Conservation (phyloP, 1,140 invertebrate species). For the Heliconius hermathena region DNA sequence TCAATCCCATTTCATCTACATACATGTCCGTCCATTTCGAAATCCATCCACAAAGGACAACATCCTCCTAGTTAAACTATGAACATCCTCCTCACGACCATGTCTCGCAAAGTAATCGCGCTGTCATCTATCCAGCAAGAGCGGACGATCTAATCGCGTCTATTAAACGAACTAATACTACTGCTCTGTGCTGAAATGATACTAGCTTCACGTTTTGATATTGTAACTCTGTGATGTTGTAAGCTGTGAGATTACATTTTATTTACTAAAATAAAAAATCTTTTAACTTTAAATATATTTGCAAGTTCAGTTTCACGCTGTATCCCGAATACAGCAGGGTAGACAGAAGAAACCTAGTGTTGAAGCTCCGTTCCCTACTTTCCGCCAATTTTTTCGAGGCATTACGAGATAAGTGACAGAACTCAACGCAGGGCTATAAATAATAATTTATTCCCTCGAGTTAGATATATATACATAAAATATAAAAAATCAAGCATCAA, state of each 20-base stretch:
- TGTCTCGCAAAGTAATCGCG: neutral
- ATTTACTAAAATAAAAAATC: too few relatives aligned
- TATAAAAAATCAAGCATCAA: too few relatives aligned
- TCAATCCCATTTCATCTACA: slow-evolving; percentile 1
- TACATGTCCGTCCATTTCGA: neutral
- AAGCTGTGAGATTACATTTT: neutral
- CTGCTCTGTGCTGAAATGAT: neutral
- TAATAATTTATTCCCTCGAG: too few relatives aligned
- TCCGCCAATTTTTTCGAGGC: too few relatives aligned
- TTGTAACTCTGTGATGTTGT: neutral
- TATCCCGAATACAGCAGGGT: too few relatives aligned
- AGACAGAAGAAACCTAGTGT: too few relatives aligned
- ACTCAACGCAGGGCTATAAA: too few relatives aligned
- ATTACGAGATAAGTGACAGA: too few relatives aligned
- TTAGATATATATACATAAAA: too few relatives aligned
- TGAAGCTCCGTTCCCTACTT: too few relatives aligned
- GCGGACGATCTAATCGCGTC: slow-evolving; percentile 23
- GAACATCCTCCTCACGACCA: slow-evolving; percentile 32
- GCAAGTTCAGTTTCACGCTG: too few relatives aligned
- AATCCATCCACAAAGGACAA: slow-evolving; percentile 33
- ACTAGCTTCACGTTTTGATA: neutral
- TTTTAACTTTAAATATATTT: too few relatives aligned
- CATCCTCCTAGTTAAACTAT: slow-evolving; percentile 23
- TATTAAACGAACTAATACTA: slow-evolving; percentile 7
- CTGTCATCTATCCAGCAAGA: slow-evolving; percentile 25